A percentile compares a stretch with the other conserved stretches of the same genome.
phyloP scores from a whole-genome alignment of 2,113 vertebrate species.

The Ceyx melanurus region DNA sequence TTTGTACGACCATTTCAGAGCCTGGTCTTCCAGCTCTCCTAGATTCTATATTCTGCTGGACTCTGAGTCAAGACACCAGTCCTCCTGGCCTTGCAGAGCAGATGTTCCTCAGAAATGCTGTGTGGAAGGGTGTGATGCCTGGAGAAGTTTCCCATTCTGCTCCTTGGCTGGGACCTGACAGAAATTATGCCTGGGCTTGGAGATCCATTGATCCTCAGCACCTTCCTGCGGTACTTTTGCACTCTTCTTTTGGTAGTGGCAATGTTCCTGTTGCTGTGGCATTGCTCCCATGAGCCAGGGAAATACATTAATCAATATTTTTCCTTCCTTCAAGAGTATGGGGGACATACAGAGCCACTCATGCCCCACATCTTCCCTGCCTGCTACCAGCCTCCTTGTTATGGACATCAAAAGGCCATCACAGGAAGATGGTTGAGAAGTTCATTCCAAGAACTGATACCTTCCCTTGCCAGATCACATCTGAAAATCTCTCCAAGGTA shows the following conservation, averaged over 20 bases:
- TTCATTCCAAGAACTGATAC: background rate
- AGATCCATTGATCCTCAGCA: background rate
- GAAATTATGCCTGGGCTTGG: accelerated
- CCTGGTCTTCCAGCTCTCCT: background rate
- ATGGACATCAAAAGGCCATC: background rate
- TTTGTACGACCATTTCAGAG: background rate
- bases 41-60: background rate
- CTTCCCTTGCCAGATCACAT: background rate
- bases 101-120: background rate
- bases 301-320: background rate
- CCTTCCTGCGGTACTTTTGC: background rate
- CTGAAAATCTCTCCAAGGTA: background rate
- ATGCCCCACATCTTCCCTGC: background rate
- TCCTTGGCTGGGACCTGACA: background rate
- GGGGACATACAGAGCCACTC: background rate
- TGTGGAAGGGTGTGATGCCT: background rate
- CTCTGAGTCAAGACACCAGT: background rate
- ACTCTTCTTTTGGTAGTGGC: background rate
- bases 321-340: background rate
- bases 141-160: background rate
- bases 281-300: background rate
- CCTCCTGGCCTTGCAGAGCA: background rate
- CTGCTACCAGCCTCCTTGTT: background rate
- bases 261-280: background rate
- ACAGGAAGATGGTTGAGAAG: background rate